These are phyloP conservation scores for Syrrhaptes paradoxus DNA, from an alignment of 2,113 vertebrate genomes.

Conservation along the genomic window DNA sequence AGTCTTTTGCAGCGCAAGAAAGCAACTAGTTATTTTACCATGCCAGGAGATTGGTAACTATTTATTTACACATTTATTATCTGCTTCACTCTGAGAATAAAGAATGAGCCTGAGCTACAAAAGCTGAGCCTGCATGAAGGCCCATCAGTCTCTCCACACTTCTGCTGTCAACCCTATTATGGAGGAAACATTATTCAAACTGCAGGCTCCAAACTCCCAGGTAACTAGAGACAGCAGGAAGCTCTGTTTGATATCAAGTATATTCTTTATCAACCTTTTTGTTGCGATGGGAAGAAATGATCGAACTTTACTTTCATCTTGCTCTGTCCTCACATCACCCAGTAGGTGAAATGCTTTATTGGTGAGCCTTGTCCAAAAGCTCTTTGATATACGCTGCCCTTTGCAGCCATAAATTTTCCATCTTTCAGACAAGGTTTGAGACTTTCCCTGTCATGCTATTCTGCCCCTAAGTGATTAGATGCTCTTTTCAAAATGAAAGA, in stretches of 20 bases:
- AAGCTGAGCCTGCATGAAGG: constrained; percentile 81
- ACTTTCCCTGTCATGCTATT: constrained; percentile 55
- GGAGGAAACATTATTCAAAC: constrained; percentile 86
- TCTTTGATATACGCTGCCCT: constrained; percentile 75
- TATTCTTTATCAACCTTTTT: constrained; percentile 84
- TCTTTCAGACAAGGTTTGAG: constrained; percentile 74
- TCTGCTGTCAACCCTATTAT: constrained; percentile 97
- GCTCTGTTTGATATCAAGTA: constrained; percentile 82
- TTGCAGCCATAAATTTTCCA: constrained; percentile 77
- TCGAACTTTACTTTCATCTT: constrained; percentile 85
- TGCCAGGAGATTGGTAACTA: constrained; percentile 75
- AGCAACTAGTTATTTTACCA: constrained; percentile 66
- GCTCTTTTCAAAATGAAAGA: constrained; percentile 68
- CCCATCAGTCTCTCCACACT: constrained; percentile 99
- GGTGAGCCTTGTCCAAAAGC: constrained; percentile 68
- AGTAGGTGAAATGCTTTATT: constrained; percentile 81
- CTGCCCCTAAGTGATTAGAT: constrained; percentile 49
- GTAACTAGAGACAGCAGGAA: constrained; percentile 88
- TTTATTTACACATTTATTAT: constrained; percentile 81
- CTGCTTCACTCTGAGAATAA: constrained; percentile 71
- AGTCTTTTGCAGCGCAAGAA: constrained; percentile 65
- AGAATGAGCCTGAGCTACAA: constrained; percentile 79
- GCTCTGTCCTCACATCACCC: constrained; percentile 78
- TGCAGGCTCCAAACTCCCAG: constrained; percentile 88
- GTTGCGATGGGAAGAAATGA: constrained; percentile 84